Evolutionary conservation across 1,140 invertebrate genomes (phyloP), one percentile per base, ranked within the genome.

Genomic region (Latrodectus geometricus): DNA sequence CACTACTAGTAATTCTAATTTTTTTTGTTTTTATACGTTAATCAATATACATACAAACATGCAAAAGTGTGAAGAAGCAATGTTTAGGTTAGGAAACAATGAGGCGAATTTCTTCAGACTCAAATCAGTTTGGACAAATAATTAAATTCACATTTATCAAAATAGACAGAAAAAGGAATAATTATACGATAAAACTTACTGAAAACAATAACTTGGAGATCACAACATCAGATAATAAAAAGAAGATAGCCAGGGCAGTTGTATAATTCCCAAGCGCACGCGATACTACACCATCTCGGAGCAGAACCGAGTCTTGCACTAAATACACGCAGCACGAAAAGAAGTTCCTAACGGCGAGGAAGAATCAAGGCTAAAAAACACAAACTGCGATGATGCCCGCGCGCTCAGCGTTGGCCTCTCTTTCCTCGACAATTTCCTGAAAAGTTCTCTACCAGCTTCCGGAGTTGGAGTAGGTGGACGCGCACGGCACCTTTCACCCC

Each of bases 381-480:
- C 68, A 9, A 9, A 23, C 14, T 68, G 56, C 21, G 61, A 52
- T 61, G 54, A 61, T 61, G 54, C 54, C 17, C 17, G 17, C 54
- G 35, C 35, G 35, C 35, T 35, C 35, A 1, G 35, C 1, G 35
- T 35, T 54, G 49, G 65, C 48, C 48, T 79, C 12, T 56, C 14
- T 20, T n/a, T 54, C 20, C 21, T n/a, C 52, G 52, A 23, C n/a
- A 74, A 52, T 83, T 83, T 73, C 80, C 78, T 70, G 48, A 70
- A 70, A 68, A 73, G 54, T 74, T 49, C n/a, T n/a, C 50, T 52
- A 14, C 4, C n/a, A 21, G 35, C 73, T 76, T 84, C 82, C 82
- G 72, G 82, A 84, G 82, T 61, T 61, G 35, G 35, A 35, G 35
- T 84, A 76, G 72, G 82, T 84, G 82, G 82, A 84, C 72, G 14